Evolutionary conservation across 2,888 invertebrate genomes (phyloP).

Genomic region (Coenonympha arcania): DNA sequence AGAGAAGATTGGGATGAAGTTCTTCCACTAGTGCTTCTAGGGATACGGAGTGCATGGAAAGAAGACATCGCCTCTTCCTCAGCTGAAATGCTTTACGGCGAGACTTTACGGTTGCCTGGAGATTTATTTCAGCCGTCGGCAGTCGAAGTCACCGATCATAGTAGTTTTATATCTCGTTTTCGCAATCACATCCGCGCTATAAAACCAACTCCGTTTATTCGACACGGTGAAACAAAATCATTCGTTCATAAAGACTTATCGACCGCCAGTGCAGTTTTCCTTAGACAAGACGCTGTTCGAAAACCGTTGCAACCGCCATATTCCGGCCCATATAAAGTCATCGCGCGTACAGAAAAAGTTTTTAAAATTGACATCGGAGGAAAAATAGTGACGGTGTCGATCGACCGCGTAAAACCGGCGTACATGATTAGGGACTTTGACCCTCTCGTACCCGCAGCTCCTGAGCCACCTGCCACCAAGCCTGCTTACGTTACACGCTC

Average conservation of each 20-base stretch:
- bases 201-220: neutral
- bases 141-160: neutral
- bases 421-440: neutral
- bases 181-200: neutral
- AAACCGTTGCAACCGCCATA: neutral
- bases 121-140: neutral
- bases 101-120: neutral
- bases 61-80: neutral
- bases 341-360: neutral
- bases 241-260: neutral
- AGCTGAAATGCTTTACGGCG: conserved; percentile 1
- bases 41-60: neutral
- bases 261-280: neutral
- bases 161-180: neutral
- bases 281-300: neutral
- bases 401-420: neutral
- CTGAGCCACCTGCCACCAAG: neutral
- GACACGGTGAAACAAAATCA: neutral
- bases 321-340: neutral
- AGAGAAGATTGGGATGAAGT: neutral
- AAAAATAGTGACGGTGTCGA: neutral
- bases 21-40: neutral
- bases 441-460: neutral
- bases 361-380: neutral
- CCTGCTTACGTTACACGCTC: neutral